Percentiles rank a stretch among this genome's conserved stretches.
Conservation (phyloP, 2,797 vertebrate genomes). For the Limosa lapponica region DNA sequence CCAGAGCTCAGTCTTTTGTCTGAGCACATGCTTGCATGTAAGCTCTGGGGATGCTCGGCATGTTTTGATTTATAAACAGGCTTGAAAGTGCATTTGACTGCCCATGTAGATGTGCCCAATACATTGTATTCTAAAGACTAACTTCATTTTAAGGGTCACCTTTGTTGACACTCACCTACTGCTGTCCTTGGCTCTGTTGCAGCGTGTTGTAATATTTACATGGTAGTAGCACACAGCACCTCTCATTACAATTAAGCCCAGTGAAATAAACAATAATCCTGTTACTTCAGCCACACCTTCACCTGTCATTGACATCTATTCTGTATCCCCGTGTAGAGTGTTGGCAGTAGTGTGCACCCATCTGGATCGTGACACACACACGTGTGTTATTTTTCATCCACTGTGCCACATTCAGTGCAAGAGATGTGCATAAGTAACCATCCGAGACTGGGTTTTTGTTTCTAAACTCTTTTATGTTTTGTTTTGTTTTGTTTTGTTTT, state of each 20-base stretch:
- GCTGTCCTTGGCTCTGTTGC: slow-evolving; percentile 17
- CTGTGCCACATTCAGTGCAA: neutral
- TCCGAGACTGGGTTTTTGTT: neutral
- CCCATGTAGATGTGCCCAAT: neutral
- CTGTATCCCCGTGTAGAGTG: neutral
- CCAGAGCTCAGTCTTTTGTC: slow-evolving; percentile 59
- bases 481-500: slow-evolving; percentile 4
- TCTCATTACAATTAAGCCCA: slow-evolving; percentile 8
- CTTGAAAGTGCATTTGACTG: slow-evolving; percentile 48
- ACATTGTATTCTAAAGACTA: neutral
- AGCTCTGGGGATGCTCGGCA: slow-evolving; percentile 59
- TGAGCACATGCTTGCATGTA: slow-evolving; percentile 69
- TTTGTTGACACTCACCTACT: neutral
- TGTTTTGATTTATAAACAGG: slow-evolving; percentile 37
- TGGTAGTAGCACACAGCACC: slow-evolving; percentile 11
- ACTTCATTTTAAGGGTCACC: slow-evolving; percentile 1
- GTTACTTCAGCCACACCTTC: neutral
- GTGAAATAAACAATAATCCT: slow-evolving; percentile 2
- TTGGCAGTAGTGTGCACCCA: slow-evolving; percentile 12
- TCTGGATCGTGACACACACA: neutral
- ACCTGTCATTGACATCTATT: slow-evolving; percentile 24
- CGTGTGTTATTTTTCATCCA: neutral
- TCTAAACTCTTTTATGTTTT: neutral
- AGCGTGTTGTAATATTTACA: neutral
- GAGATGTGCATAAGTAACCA: neutral